Percentiles rank a stretch among this genome's conserved stretches.
phyloP scores from a whole-genome alignment of 2,113 vertebrate genomes.

The Gorsachius goisagi region DNA sequence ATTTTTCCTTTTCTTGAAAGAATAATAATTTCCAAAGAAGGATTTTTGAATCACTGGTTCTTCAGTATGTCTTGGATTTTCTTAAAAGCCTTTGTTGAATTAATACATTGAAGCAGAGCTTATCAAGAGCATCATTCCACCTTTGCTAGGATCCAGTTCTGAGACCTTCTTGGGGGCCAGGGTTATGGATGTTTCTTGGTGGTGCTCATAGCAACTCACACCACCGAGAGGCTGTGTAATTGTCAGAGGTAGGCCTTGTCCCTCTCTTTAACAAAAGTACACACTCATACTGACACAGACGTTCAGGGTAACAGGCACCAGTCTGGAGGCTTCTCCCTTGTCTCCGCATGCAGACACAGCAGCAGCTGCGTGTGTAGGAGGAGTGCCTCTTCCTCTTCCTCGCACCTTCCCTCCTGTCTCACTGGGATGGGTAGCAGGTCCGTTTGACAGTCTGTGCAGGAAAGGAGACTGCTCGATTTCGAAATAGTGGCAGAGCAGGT shows the following conservation, averaged over 20 bases:
- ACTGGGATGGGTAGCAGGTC: not conserved
- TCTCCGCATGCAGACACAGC: not conserved
- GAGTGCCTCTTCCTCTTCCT: not conserved
- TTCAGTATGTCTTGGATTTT: not conserved
- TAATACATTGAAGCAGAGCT: not conserved
- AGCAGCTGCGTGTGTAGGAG: not conserved
- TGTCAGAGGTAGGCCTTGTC: not conserved
- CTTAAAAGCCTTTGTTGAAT: not conserved
- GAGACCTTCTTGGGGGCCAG: not conserved
- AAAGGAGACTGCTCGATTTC: not conserved
- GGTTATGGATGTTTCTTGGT: not conserved
- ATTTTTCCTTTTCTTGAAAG: not conserved
- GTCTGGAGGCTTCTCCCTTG: not conserved
- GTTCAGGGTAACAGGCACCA: not conserved
- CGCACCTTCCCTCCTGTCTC: not conserved
- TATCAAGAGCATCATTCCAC: fast-evolving
- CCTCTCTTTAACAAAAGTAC: not conserved
- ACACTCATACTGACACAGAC: not conserved
- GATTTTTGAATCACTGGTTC: not conserved
- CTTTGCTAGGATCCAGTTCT: not conserved
- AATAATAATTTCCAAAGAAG: not conserved
- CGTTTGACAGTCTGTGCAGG: not conserved
- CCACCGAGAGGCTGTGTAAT: not conserved
- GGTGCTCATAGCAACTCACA: fast-evolving
- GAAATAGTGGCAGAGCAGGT: not conserved